These are phyloP conservation scores for Sceloporus tristichus DNA, from an alignment of 2,113 vertebrate species.

Conservation along the genomic window DNA sequence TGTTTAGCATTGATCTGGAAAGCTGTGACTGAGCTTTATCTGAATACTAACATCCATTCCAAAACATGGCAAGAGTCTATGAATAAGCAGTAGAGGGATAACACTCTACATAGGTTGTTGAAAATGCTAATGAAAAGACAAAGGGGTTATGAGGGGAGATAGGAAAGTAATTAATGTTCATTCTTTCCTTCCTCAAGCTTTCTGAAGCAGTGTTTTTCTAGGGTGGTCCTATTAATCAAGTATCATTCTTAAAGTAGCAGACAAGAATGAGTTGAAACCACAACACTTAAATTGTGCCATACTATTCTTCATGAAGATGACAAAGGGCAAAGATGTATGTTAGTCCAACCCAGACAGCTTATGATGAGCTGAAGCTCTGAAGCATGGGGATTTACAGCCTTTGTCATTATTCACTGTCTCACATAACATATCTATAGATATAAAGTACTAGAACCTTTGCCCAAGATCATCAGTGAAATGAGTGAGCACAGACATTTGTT, in stretches of 20 bases:
- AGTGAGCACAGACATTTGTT: rapidly evolving
- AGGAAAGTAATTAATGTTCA: background rate
- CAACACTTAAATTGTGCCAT: slow-evolving; percentile 10
- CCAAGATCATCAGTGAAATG: slow-evolving; percentile 27
- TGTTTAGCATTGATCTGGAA: background rate
- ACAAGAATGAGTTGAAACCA: slow-evolving; percentile 16
- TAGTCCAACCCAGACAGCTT: slow-evolving; percentile 29
- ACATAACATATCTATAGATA: slow-evolving; percentile 51
- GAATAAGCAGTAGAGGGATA: background rate
- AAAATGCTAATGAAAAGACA: slow-evolving; percentile 35
- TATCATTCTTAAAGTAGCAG: background rate
- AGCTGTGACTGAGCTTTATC: background rate
- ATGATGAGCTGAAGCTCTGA: slow-evolving; percentile 62
- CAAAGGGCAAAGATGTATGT: slow-evolving; percentile 51
- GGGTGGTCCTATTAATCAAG: background rate
- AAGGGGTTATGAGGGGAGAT: background rate
- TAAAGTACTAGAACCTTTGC: slow-evolving; percentile 56
- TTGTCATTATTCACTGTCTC: slow-evolving; percentile 62
- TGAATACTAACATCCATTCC: slow-evolving; percentile 19
- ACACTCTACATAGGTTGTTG: slow-evolving; percentile 1
- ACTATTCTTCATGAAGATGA: slow-evolving; percentile 17
- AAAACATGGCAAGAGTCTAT: background rate
- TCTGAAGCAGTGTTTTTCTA: background rate
- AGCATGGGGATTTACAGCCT: slow-evolving; percentile 65
- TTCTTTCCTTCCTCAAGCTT: background rate